Conservation (phyloP, 2,113 vertebrate species). For the Lepidothrix coronata region DNA sequence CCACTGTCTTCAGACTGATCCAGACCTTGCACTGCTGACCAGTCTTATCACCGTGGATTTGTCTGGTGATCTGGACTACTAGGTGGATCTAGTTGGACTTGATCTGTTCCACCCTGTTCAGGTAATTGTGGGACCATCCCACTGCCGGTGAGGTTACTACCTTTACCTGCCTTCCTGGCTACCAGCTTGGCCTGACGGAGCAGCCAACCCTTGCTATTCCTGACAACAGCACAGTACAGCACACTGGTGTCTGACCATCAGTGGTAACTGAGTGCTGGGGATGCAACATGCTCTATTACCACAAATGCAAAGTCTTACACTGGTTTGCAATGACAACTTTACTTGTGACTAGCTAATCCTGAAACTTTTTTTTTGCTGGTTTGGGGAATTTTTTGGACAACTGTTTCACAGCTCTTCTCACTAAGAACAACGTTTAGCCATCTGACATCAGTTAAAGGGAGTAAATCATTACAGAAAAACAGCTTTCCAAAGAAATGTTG, state of each 20-base stretch:
- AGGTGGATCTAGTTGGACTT: background rate
- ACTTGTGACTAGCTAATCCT: background rate
- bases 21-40: background rate
- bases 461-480: background rate
- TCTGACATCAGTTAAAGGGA: background rate
- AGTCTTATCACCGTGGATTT: background rate
- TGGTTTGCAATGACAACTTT: background rate
- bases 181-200: background rate
- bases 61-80: background rate
- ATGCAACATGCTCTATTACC: background rate
- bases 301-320: background rate
- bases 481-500: background rate
- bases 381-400: background rate
- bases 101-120: background rate
- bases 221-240: background rate
- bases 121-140: background rate
- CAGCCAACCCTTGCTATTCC: background rate
- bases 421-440: background rate
- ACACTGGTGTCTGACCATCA: background rate
- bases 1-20: background rate
- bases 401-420: background rate
- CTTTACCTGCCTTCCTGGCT: background rate
- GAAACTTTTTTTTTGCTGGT: background rate
- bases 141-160: background rate
- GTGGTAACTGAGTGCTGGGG: background rate